Evolutionary conservation across 2,113 vertebrate genomes (phyloP).

Genomic region (Prinia subflava): DNA sequence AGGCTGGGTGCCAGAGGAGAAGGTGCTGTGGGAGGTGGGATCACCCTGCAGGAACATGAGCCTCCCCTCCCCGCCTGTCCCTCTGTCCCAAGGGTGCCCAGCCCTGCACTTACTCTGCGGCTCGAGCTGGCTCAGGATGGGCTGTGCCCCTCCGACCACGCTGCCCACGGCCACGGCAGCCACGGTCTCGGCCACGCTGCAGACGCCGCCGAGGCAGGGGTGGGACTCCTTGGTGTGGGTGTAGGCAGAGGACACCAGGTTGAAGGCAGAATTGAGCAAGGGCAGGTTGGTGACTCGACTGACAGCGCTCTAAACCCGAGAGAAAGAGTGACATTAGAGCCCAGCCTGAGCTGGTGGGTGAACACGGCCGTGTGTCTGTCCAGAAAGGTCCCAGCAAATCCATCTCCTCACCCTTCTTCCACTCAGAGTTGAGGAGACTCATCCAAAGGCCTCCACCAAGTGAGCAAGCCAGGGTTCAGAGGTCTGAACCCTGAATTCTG

Average conservation of each 20-base stretch:
- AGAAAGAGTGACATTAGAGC: neutral
- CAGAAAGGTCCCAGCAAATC: neutral
- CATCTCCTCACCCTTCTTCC: neutral
- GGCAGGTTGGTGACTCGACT: slow-evolving; percentile 80
- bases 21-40: neutral
- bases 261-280: slow-evolving; percentile 84
- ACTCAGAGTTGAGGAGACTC: neutral
- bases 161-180: slow-evolving; percentile 79
- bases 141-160: slow-evolving; percentile 81
- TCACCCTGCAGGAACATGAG: neutral
- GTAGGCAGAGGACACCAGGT: slow-evolving; percentile 81
- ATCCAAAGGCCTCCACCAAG: neutral
- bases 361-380: fast-evolving
- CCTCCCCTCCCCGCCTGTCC: neutral
- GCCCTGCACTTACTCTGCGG: slow-evolving; percentile 83
- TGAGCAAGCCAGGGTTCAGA: neutral
- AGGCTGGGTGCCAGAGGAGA: neutral
- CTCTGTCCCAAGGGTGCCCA: neutral
- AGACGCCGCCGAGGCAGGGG: slow-evolving; percentile 82
- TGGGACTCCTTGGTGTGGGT: slow-evolving; percentile 82
- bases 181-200: slow-evolving; percentile 81
- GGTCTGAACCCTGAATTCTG: neutral
- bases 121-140: slow-evolving; percentile 85
- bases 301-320: slow-evolving; percentile 72
- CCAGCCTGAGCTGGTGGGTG: neutral